phyloP scores from a whole-genome alignment of 2,113 vertebrate genomes.

The Caranx ignobilis region DNA sequence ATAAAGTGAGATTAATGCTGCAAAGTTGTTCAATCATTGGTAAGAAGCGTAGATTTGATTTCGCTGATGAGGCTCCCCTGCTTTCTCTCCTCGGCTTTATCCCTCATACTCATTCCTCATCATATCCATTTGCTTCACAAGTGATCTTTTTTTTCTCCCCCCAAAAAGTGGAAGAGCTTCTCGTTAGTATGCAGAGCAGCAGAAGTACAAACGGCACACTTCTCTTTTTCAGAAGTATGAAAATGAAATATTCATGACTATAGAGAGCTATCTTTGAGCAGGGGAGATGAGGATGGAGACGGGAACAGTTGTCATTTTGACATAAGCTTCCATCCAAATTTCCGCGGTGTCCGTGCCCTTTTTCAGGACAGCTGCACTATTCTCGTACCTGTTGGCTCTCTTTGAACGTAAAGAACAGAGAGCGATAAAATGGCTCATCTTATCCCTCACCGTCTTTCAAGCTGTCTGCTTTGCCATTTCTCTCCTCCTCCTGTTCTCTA shows the following conservation, averaged over 20 bases:
- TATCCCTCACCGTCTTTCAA: slow-evolving; percentile 5
- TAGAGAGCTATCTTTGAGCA: slow-evolving; percentile 60
- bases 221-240: slow-evolving; percentile 71
- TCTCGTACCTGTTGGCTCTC: slow-evolving; percentile 29
- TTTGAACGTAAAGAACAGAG: slow-evolving; percentile 43
- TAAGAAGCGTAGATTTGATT: slow-evolving; percentile 47
- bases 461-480: slow-evolving; percentile 32
- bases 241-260: slow-evolving; percentile 81
- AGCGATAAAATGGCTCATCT: slow-evolving; percentile 28
- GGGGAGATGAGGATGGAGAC: slow-evolving; percentile 32
- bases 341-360: background rate
- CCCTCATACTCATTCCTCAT: slow-evolving; percentile 64
- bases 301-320: slow-evolving; percentile 57
- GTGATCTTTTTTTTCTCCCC: slow-evolving; percentile 29
- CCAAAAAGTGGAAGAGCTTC: slow-evolving; percentile 51
- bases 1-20: slow-evolving; percentile 49
- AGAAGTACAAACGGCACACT: slow-evolving; percentile 69
- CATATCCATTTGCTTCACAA: slow-evolving; percentile 65
- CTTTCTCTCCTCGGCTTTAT: slow-evolving; percentile 35
- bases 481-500: slow-evolving; percentile 24
- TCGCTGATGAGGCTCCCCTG: slow-evolving; percentile 49
- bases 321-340: slow-evolving; percentile 25
- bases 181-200: slow-evolving; percentile 77
- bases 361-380: slow-evolving; percentile 28
- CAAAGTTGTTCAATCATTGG: slow-evolving; percentile 50